These are phyloP conservation scores for Zootoca vivipara DNA, from an alignment of 2,113 vertebrate genomes.

Conservation along the genomic window DNA sequence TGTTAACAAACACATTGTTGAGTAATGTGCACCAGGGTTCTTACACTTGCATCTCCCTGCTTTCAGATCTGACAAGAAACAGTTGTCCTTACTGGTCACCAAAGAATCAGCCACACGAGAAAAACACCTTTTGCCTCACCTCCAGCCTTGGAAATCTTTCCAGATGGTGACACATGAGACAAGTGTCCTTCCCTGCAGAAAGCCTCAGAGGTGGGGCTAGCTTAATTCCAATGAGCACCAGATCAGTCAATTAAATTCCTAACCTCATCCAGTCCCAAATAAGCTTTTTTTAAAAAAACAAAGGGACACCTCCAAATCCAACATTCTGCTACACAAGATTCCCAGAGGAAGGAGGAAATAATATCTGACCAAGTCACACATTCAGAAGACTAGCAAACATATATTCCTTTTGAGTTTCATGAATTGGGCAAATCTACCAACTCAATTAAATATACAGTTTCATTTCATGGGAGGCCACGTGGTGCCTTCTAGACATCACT, in stretches of 20 bases:
- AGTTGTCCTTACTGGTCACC: background rate
- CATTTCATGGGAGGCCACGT: background rate
- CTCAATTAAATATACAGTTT: background rate
- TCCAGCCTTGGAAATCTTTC: background rate
- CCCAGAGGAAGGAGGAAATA: background rate
- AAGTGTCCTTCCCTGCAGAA: background rate
- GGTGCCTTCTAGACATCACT: no score
- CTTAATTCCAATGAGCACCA: background rate
- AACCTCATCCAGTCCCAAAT: background rate
- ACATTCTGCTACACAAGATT: background rate
- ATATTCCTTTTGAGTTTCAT: background rate
- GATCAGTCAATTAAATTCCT: background rate
- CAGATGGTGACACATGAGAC: background rate
- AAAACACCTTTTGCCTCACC: background rate
- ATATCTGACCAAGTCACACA: background rate
- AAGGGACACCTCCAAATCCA: background rate
- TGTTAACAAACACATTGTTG: background rate
- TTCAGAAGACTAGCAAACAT: background rate
- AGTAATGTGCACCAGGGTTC: background rate
- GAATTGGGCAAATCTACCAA: background rate
- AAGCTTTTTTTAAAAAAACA: background rate
- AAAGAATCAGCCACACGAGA: background rate
- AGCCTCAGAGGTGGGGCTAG: background rate
- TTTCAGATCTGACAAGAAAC: background rate
- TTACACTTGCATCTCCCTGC: background rate